These are phyloP conservation scores for Thalassophryne amazonica DNA, from an alignment of 2,797 vertebrate species.

Conservation along the genomic window DNA sequence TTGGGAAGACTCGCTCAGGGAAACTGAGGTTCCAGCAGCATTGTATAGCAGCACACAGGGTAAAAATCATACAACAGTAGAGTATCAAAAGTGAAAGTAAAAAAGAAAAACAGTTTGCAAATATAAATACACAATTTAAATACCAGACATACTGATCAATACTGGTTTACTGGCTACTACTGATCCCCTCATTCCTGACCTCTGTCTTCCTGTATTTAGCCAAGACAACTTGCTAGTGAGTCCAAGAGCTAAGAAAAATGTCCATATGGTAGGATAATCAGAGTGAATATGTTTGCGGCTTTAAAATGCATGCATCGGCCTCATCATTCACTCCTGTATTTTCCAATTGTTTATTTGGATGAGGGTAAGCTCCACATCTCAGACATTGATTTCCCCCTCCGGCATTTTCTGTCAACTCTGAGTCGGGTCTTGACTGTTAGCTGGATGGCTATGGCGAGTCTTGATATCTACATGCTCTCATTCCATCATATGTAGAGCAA, in stretches of 20 bases:
- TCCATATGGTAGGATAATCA: slow-evolving; percentile 8
- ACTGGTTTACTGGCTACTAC: too few relatives aligned
- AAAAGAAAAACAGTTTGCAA: too few relatives aligned
- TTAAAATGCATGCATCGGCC: slow-evolving; percentile 1
- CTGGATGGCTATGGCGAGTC: not conserved
- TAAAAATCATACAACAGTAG: too few relatives aligned
- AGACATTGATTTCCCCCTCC: slow-evolving; percentile 5
- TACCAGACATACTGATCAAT: too few relatives aligned
- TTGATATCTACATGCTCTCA: not conserved
- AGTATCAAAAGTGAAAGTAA: too few relatives aligned
- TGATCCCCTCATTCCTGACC: too few relatives aligned
- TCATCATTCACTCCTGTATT: slow-evolving; percentile 10
- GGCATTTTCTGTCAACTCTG: not conserved
- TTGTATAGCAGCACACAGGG: too few relatives aligned
- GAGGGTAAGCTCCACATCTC: slow-evolving; percentile 1
- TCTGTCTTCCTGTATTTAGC: not conserved
- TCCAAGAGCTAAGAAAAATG: not conserved
- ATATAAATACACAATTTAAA: too few relatives aligned
- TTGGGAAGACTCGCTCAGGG: too few relatives aligned
- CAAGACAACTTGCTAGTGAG: not conserved
- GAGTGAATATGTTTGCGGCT: slow-evolving; percentile 8
- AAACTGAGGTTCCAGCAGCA: too few relatives aligned
- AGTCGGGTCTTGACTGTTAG: not conserved
- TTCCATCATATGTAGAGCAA: too few relatives aligned
- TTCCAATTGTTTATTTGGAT: slow-evolving; percentile 12